phyloP scores from a whole-genome alignment of 2,888 invertebrate species.

The Latrodectus hesperus region DNA sequence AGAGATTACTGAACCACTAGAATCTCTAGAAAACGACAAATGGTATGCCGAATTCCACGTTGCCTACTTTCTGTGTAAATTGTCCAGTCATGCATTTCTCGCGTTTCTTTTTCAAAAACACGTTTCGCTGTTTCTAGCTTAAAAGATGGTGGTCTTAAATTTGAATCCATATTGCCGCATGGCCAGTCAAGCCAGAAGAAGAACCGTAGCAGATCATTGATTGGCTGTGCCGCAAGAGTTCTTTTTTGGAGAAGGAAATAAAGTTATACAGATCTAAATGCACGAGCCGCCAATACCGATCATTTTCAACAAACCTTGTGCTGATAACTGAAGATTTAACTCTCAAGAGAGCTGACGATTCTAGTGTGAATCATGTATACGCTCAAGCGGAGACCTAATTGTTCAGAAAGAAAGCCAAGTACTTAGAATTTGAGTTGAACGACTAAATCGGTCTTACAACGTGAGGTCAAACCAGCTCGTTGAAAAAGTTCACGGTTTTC shows the following conservation, averaged over 20 bases:
- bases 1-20: too few species aligned
- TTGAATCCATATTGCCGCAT: background rate
- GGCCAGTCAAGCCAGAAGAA: background rate
- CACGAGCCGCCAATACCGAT: background rate
- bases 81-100: background rate
- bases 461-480: too few species aligned
- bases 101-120: background rate
- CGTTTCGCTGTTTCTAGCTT: background rate
- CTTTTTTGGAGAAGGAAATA: slow-evolving; percentile 5
- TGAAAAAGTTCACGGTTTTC: too few species aligned
- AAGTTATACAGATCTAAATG: background rate
- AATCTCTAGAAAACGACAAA: background rate
- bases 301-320: background rate
- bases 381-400: too few species aligned
- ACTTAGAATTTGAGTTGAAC: too few species aligned
- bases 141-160: background rate
- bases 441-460: too few species aligned
- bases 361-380: too few species aligned
- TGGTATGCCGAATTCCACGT: background rate
- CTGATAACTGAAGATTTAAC: too few species aligned
- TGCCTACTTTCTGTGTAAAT: background rate
- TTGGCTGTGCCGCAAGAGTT: background rate
- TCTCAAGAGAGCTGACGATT: too few species aligned
- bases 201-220: slow-evolving; percentile 2
- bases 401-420: too few species aligned